Evolutionary conservation across 1,140 invertebrate genomes (phyloP).

Genomic region (Spodoptera litura): DNA sequence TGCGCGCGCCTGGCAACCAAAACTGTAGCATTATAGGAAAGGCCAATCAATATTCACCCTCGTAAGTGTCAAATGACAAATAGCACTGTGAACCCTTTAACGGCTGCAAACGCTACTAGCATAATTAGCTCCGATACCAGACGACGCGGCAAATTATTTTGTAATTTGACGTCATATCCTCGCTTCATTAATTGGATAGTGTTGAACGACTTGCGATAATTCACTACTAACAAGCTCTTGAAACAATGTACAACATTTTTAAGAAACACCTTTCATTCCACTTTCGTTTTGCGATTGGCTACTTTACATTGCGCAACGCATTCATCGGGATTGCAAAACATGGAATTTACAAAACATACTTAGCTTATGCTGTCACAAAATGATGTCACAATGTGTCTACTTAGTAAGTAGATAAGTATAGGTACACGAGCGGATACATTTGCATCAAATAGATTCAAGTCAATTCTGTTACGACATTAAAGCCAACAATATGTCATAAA

Average conservation of each 20-base stretch:
- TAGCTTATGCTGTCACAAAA: conserved; percentile 16
- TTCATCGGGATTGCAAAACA: conserved; percentile 16
- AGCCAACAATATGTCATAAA: conserved; percentile 77
- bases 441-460: conserved; percentile 27
- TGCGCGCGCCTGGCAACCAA: conserved; percentile 18
- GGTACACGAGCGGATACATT: conserved; percentile 1
- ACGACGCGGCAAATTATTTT: conserved; percentile 67
- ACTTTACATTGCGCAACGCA: conserved; percentile 1
- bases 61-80: conserved; percentile 57
- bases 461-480: conserved; percentile 58
- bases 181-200: conserved; percentile 59
- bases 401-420: background rate
- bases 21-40: conserved; percentile 43
- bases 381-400: conserved; percentile 7
- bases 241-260: background rate
- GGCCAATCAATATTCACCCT: conserved; percentile 51
- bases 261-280: conserved; percentile 12
- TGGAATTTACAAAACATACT: conserved; percentile 11
- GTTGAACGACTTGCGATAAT: conserved; percentile 44
- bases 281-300: conserved; percentile 20
- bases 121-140: conserved; percentile 50
- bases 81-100: conserved; percentile 52
- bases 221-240: conserved; percentile 46
- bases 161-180: conserved; percentile 71
- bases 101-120: conserved; percentile 38